Percentiles rank a stretch among this genome's conserved stretches.
These are phyloP conservation scores for Luehdorfia chinensis DNA, from an alignment of 1,140 invertebrate genomes.

Conservation along the genomic window DNA sequence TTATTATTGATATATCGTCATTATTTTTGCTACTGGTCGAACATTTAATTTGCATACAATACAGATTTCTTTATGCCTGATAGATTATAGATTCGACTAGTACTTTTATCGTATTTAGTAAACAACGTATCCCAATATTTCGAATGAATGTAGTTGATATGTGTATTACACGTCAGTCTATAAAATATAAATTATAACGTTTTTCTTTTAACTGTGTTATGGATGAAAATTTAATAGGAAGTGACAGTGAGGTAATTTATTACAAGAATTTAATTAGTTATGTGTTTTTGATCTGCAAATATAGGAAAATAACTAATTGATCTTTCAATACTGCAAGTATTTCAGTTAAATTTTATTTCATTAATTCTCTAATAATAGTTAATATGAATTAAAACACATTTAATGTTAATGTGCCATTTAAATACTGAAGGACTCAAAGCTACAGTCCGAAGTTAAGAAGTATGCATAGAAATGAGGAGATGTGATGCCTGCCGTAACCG, in stretches of 20 bases:
- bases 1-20: slow-evolving; percentile 43
- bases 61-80: slow-evolving; percentile 45
- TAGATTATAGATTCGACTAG: slow-evolving; percentile 25
- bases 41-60: slow-evolving; percentile 69
- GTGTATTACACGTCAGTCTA: too few relatives aligned
- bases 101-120: slow-evolving; percentile 21
- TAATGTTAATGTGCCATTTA: slow-evolving; percentile 7
- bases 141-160: too few relatives aligned
- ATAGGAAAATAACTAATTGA: too few relatives aligned
- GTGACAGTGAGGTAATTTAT: slow-evolving; percentile 43
- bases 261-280: not conserved
- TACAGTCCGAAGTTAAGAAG: slow-evolving; percentile 64
- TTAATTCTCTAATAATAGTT: not conserved
- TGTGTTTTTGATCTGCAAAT: too few relatives aligned
- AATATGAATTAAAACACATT: not conserved
- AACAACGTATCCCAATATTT: slow-evolving; percentile 21
- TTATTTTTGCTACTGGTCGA: slow-evolving; percentile 59
- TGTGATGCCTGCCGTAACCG: slow-evolving; percentile 61
- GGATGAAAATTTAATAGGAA: slow-evolving; percentile 35
- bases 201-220: too few relatives aligned
- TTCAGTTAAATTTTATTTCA: slow-evolving; percentile 3
- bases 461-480: slow-evolving; percentile 74
- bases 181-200: too few relatives aligned
- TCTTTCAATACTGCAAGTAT: too few relatives aligned
- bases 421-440: slow-evolving; percentile 43